Conservation (phyloP, 2,113 vertebrate species). For the Echinops telfairi region DNA sequence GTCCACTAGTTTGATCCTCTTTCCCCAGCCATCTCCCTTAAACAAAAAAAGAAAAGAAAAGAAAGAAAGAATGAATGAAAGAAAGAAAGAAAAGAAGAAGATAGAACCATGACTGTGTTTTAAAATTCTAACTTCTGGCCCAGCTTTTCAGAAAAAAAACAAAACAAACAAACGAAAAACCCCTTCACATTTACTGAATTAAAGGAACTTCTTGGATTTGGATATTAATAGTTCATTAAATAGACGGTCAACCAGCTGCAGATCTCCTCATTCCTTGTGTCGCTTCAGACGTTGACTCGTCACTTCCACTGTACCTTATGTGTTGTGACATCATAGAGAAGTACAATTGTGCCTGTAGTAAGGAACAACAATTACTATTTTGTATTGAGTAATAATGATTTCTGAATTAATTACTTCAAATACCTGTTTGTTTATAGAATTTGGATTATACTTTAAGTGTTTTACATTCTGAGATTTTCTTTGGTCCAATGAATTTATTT, state of each 20-base stretch:
- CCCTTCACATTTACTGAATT: not conserved
- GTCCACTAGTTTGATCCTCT: not conserved
- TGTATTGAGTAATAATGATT: not conserved
- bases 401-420: constrained; percentile 5
- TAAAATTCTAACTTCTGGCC: not conserved
- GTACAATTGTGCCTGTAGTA: not conserved
- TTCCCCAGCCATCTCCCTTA: not conserved
- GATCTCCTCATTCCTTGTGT: not conserved
- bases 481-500: not conserved
- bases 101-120: not conserved
- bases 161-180: no score
- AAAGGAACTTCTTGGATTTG: not conserved
- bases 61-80: no score
- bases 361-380: not conserved
- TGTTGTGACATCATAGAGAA: not conserved
- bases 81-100: no score
- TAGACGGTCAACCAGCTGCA: not conserved
- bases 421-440: not conserved
- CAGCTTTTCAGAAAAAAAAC: not conserved
- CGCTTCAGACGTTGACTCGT: not conserved
- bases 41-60: not conserved
- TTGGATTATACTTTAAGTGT: constrained; percentile 3
- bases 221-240: not conserved
- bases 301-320: not conserved
- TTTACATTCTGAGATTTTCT: not conserved